Evolutionary conservation across 2,888 invertebrate genomes (phyloP).

Genomic region (Acrobasis suavella): DNA sequence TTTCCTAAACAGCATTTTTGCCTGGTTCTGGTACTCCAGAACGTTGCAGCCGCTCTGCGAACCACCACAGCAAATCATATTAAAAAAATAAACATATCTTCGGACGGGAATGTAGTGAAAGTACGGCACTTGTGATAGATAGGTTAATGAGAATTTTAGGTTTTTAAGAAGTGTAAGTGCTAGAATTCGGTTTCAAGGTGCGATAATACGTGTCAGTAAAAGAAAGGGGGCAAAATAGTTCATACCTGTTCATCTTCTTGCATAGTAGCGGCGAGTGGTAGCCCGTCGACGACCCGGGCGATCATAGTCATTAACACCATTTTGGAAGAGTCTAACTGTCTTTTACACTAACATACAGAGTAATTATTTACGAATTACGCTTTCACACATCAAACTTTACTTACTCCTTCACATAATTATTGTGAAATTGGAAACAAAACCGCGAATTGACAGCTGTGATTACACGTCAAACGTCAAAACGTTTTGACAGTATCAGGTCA

Average conservation of each 20-base stretch:
- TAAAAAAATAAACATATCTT: slow-evolving; percentile 38
- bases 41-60: slow-evolving; percentile 95
- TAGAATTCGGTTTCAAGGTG: slow-evolving; percentile 2
- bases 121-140: slow-evolving; percentile 1
- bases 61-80: slow-evolving; percentile 69
- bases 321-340: slow-evolving; percentile 55
- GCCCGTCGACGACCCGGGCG: slow-evolving; percentile 96
- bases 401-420: slow-evolving; percentile 69
- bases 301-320: slow-evolving; percentile 99
- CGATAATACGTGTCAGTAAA: not conserved
- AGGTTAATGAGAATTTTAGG: slow-evolving; percentile 16
- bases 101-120: slow-evolving; percentile 32
- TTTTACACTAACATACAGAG: slow-evolving; percentile 46
- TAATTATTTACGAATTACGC: slow-evolving; percentile 34
- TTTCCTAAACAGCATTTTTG: slow-evolving; percentile 98
- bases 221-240: slow-evolving; percentile 22
- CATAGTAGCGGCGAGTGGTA: slow-evolving; percentile 97
- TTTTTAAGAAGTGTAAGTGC: slow-evolving; percentile 4
- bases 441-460: slow-evolving; percentile 52
- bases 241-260: slow-evolving; percentile 98
- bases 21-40: slow-evolving; percentile 99
- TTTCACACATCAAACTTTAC: slow-evolving; percentile 44
- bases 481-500: slow-evolving; percentile 67
- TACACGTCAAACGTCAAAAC: slow-evolving; percentile 71
- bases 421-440: slow-evolving; percentile 49